These are phyloP conservation scores for Diacarnus erythraeanus DNA, from an alignment of 37 sponge, comb jelly and placozoan species.

Conservation along the genomic window DNA sequence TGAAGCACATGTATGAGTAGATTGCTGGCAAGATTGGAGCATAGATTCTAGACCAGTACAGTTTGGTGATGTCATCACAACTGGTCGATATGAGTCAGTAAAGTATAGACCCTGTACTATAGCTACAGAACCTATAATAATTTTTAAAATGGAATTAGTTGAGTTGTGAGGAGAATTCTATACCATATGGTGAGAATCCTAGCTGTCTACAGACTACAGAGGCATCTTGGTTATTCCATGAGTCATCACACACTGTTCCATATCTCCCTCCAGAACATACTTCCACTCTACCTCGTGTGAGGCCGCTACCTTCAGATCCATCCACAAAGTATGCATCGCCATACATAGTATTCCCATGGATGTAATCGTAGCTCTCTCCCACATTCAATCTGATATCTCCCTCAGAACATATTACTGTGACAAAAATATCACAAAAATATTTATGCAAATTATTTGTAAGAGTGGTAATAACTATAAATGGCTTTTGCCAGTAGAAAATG, in stretches of 20 bases:
- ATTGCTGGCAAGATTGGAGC: neutral
- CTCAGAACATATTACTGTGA: neutral
- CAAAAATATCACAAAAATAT: no score
- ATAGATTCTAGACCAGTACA: neutral
- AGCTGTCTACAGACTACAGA: conserved; percentile 41
- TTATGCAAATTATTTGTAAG: no score
- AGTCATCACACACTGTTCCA: conserved; percentile 29
- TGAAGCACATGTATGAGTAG: neutral
- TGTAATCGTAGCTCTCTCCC: no score
- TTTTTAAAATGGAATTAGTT: neutral
- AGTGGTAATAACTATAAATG: no score
- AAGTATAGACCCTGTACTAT: neutral
- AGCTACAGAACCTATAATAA: neutral
- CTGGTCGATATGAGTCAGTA: neutral
- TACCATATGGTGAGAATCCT: conserved; percentile 45
- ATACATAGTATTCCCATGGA: no score
- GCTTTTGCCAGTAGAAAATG: no score
- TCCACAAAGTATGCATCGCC: no score
- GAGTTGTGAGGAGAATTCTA: neutral
- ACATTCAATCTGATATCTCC: no score
- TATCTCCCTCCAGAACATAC: conserved; percentile 18
- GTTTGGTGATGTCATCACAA: neutral
- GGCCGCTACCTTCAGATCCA: no score
- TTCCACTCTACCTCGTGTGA: conserved; percentile 33
- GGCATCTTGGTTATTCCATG: conserved; percentile 33